Base-by-base conservation (phyloP, 2,797 vertebrate species). In the Rallus crepitans region DNA sequence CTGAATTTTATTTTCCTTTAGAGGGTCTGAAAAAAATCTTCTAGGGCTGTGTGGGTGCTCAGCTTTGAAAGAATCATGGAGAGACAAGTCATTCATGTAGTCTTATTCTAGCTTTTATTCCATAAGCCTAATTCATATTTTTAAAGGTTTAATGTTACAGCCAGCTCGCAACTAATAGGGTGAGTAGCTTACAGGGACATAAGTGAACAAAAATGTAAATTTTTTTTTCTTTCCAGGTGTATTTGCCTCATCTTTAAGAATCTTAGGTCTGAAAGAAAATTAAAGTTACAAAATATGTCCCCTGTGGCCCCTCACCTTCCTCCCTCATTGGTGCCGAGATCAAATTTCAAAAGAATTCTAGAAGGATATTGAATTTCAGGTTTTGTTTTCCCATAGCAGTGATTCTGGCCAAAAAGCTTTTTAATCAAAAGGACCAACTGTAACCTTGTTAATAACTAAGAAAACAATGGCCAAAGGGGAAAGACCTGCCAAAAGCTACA, bases 371-470 rank as follows among this genome's bases (percentile, higher is more conserved):
- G 96, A 84, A 92, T 97, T 98, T 97, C 97, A 94, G 89, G 37
- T 96, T 97, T 96, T 97, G 92, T 97, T 97, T 95, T 94, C 87
- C 94, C 86, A 88, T 90, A 92, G 90, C 85, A 94, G 90, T 90
- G 78, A 92, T 95, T 95, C 94, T 97, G 96, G 97, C 96, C 97
- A 96, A 96, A 97, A 96, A 89, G 72, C 88, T 96, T 97, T 97
- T 97, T 97, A 97, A 98, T 98, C 97, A 98, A 98, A 98, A 97
- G 96, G 90, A 96, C 90, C 93, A 97, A 97, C 96, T 90, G 78
- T 94, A 97, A 97, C 96, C 88, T 97, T 98, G 98, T 98, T 99
- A 98, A 99, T 98, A 98, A 98, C 98, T 99, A 98, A 97, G 98
- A 99, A 99, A 99, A 99, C 98, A 98, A 98, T 98, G 97, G 96